Evolutionary conservation across 2,888 invertebrate species (phyloP).

Genomic region (Phorcus lineatus): DNA sequence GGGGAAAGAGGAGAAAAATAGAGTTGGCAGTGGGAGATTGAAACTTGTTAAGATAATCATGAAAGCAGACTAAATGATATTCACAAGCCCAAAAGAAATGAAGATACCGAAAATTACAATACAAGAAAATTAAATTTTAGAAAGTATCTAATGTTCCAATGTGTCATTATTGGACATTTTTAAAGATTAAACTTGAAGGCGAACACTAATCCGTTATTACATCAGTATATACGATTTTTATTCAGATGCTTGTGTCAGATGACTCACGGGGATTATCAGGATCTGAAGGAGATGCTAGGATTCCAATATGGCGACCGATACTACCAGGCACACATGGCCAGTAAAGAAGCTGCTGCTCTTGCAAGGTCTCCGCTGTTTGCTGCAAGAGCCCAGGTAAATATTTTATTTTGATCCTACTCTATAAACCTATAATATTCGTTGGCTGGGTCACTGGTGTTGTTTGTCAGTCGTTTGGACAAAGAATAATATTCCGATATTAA

Average conservation of each 20-base stretch:
- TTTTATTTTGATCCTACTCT: not conserved
- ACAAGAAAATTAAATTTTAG: too few relatives aligned
- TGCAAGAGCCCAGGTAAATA: constrained; percentile 10
- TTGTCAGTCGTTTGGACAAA: too few relatives aligned
- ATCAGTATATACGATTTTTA: too few relatives aligned
- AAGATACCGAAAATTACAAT: too few relatives aligned
- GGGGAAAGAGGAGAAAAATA: not conserved
- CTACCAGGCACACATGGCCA: constrained; percentile 23
- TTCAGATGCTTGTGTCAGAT: constrained; percentile 25
- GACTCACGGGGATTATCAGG: constrained; percentile 28
- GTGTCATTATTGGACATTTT: too few relatives aligned
- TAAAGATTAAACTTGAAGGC: too few relatives aligned
- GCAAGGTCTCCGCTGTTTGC: constrained; percentile 5
- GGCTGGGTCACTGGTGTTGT: too few relatives aligned
- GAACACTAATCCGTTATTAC: too few relatives aligned
- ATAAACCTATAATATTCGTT: too few relatives aligned
- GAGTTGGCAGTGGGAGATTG: not conserved
- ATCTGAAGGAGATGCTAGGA: constrained; percentile 26
- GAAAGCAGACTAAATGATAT: not conserved
- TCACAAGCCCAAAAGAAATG: too few relatives aligned
- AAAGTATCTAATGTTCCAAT: too few relatives aligned
- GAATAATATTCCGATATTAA: too few relatives aligned
- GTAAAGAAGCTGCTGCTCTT: not conserved
- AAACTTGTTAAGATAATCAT: not conserved
- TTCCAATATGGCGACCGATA: constrained; percentile 30